Evolutionary conservation across 2,888 invertebrate genomes (phyloP).

Genomic region (Gnatocerus cornutus): DNA sequence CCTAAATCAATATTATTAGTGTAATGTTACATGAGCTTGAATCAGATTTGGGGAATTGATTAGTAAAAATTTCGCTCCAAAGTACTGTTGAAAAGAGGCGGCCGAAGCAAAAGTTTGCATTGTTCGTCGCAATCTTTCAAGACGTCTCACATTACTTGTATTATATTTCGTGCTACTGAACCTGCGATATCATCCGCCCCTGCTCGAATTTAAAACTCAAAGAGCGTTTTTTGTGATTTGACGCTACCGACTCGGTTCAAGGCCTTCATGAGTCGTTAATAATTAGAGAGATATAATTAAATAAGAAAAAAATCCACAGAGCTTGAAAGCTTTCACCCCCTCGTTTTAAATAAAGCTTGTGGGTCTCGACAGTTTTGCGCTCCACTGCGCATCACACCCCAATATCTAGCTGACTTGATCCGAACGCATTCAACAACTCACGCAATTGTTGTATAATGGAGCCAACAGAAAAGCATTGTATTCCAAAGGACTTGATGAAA

Average conservation of each 20-base stretch:
- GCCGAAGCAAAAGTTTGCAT: slow-evolving; percentile 46
- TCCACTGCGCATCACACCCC: slow-evolving; percentile 60
- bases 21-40: slow-evolving; percentile 41
- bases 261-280: slow-evolving; percentile 9
- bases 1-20: slow-evolving; percentile 36
- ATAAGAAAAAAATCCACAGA: slow-evolving; percentile 24
- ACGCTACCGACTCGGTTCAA: slow-evolving; percentile 9
- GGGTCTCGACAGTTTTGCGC: slow-evolving; percentile 63
- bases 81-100: slow-evolving; percentile 49
- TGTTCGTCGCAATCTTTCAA: slow-evolving; percentile 58
- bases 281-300: slow-evolving; percentile 30
- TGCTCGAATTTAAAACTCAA: slow-evolving; percentile 37
- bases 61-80: background rate
- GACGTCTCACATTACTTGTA: slow-evolving; percentile 56
- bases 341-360: slow-evolving; percentile 56
- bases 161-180: slow-evolving; percentile 57
- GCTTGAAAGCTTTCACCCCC: slow-evolving; percentile 32
- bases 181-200: slow-evolving; percentile 54
- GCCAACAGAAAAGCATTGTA: slow-evolving; percentile 67
- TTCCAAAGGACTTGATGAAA: slow-evolving; percentile 59
- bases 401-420: slow-evolving; percentile 59
- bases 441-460: slow-evolving; percentile 69
- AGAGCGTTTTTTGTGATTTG: slow-evolving; percentile 41
- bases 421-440: slow-evolving; percentile 66
- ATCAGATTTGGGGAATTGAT: too few relatives aligned